phyloP scores from a whole-genome alignment of 2,113 vertebrate species.

The Origma solitaria region DNA sequence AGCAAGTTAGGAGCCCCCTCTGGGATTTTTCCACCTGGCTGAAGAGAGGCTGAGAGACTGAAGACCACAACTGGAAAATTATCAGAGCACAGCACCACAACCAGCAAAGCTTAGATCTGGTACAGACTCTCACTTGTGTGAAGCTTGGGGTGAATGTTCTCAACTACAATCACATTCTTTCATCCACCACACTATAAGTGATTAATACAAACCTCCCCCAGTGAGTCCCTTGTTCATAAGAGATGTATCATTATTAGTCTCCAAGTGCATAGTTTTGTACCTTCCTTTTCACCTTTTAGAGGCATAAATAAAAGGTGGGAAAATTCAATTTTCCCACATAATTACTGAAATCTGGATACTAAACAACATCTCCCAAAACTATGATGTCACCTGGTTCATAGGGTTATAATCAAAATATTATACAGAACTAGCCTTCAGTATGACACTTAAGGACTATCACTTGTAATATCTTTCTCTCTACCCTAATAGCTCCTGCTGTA shows the following conservation, averaged over 20 bases:
- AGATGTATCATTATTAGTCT: background rate
- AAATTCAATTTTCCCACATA: background rate
- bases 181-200: background rate
- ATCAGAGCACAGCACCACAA: background rate
- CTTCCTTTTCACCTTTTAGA: background rate
- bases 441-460: background rate
- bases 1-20: background rate
- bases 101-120: background rate
- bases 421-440: background rate
- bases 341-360: background rate
- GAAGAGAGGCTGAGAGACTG: too few species aligned
- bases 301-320: background rate
- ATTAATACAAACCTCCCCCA: background rate
- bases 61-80: background rate
- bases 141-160: background rate
- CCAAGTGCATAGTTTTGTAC: background rate
- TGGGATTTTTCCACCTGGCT: background rate
- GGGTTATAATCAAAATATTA: background rate
- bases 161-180: background rate
- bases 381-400: background rate
- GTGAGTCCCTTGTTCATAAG: background rate
- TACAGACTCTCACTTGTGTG: background rate
- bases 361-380: background rate
- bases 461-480: background rate
- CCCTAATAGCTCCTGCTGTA: background rate